phyloP scores from a whole-genome alignment of 2,797 vertebrate species.

The Rhodeus uyekii region DNA sequence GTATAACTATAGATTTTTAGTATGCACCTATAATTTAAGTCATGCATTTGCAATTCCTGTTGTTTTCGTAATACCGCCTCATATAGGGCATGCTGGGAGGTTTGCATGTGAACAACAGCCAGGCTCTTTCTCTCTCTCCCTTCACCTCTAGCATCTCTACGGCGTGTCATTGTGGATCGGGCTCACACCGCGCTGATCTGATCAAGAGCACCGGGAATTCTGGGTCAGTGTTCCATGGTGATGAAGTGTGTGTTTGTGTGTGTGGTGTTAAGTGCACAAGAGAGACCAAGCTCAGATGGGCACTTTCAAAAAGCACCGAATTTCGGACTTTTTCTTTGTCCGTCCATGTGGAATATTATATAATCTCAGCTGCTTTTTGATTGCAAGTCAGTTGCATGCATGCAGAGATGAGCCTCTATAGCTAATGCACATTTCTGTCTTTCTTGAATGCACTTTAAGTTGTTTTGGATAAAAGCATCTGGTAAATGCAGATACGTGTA shows the following conservation, averaged over 20 bases:
- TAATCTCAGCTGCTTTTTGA: not conserved
- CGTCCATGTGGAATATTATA: constrained; percentile 10
- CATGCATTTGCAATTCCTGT: not conserved
- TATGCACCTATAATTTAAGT: not conserved
- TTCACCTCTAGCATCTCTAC: constrained; percentile 44
- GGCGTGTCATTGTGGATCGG: constrained; percentile 42
- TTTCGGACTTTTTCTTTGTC: not conserved
- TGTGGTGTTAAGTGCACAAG: constrained; percentile 1
- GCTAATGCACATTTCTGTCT: not conserved
- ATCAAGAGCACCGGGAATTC: constrained; percentile 48
- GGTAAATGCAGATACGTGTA: not conserved
- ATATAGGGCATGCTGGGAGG: not conserved
- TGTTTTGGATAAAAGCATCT: not conserved
- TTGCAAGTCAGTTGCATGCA: not conserved
- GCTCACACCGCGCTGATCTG: constrained; percentile 31
- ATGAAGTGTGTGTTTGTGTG: constrained; percentile 39
- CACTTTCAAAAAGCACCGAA: not conserved
- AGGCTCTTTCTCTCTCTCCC: constrained; percentile 21
- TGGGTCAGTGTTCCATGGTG: constrained; percentile 51
- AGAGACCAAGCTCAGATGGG: not conserved
- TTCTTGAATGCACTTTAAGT: not conserved
- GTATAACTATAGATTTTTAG: not conserved
- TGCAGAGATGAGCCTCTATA: not conserved
- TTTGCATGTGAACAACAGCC: constrained; percentile 22
- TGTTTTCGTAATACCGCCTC: not conserved